These are phyloP conservation scores for Phymatocera aterrima DNA, from an alignment of 2,888 invertebrate genomes.

Conservation along the genomic window DNA sequence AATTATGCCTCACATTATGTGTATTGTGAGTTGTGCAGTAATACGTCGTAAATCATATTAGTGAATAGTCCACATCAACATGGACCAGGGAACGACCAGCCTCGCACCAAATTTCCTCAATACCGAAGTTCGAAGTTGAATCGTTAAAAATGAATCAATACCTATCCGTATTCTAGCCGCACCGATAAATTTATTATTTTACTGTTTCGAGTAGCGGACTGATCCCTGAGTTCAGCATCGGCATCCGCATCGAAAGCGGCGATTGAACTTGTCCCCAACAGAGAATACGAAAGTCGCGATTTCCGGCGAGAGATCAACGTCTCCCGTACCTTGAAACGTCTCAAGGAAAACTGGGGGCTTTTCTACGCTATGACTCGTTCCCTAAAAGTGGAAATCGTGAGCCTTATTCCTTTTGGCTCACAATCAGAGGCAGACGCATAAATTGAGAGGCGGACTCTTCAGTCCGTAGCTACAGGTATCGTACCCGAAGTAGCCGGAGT, in stretches of 20 bases:
- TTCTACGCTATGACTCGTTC: not conserved
- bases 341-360: conserved; percentile 17
- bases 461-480: not conserved
- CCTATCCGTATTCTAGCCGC: not conserved
- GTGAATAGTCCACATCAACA: conserved; percentile 74
- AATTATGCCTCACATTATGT: conserved; percentile 75
- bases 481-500: not conserved
- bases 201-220: not conserved
- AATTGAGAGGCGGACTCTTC: conserved; percentile 32
- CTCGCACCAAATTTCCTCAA: conserved; percentile 2
- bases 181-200: not conserved
- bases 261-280: not conserved
- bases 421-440: conserved; percentile 44
- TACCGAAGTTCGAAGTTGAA: not conserved
- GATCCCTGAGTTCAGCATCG: not conserved
- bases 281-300: not conserved
- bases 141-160: not conserved
- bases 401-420: conserved; percentile 45
- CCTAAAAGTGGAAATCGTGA: conserved; percentile 40
- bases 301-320: conserved; percentile 9
- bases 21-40: conserved; percentile 73
- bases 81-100: not conserved
- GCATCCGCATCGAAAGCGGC: not conserved
- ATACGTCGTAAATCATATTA: conserved; percentile 74
- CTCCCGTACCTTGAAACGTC: not conserved